Conservation (phyloP, 2,797 vertebrate species). For the Schizopygopsis pylzovi region DNA sequence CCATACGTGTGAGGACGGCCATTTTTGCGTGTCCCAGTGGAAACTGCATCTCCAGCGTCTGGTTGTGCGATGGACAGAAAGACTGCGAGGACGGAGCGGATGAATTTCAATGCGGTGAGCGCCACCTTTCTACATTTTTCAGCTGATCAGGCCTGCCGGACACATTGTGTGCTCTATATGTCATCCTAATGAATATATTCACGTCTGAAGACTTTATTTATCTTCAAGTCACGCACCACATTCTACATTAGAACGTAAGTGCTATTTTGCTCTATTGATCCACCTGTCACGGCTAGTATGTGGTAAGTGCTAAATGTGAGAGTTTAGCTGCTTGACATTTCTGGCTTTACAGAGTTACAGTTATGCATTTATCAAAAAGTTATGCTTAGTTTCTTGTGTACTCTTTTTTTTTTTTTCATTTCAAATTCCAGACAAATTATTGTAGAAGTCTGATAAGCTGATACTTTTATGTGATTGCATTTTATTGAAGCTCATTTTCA, state of each 20-base stretch:
- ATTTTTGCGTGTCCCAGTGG: conserved; percentile 97
- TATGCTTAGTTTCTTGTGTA: background rate
- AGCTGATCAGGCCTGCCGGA: background rate
- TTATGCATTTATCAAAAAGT: background rate
- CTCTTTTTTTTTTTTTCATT: background rate
- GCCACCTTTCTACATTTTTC: background rate
- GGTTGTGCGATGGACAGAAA: conserved; percentile 97
- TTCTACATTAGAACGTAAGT: background rate
- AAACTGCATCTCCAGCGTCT: conserved; percentile 95
- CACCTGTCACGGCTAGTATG: background rate
- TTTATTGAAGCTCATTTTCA: background rate
- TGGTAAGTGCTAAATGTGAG: background rate
- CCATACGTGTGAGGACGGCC: conserved; percentile 93
- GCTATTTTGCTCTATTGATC: conserved; percentile 30
- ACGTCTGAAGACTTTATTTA: conserved; percentile 15
- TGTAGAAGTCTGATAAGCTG: background rate
- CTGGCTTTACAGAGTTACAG: background rate
- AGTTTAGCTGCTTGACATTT: conserved; percentile 21
- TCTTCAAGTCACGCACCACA: background rate
- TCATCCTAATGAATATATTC: conserved; percentile 20
- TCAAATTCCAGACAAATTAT: background rate
- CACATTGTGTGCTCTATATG: conserved; percentile 7
- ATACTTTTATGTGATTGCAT: background rate
- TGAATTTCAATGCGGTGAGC: conserved; percentile 93
- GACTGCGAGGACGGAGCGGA: conserved; percentile 97